Evolutionary conservation across 2,113 vertebrate genomes (phyloP).

Genomic region (Myrmecophaga tridactyla): DNA sequence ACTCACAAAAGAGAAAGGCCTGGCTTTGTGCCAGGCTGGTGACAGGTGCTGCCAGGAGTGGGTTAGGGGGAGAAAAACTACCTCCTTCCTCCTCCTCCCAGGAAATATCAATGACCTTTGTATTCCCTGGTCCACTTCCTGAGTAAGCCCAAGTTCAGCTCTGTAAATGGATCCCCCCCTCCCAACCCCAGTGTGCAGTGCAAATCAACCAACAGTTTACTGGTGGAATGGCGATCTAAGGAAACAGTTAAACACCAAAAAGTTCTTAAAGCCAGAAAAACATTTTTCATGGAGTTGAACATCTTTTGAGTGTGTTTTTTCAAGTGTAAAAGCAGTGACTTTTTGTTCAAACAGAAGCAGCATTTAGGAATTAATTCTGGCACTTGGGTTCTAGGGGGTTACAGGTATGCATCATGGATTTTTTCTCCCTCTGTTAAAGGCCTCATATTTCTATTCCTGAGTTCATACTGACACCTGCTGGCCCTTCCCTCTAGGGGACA

Average conservation of each 20-base stretch:
- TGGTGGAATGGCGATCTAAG: slow-evolving; percentile 64
- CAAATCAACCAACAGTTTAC: slow-evolving; percentile 53
- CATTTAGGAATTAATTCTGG: slow-evolving; percentile 73
- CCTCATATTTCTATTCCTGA: slow-evolving; percentile 82
- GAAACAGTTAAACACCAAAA: slow-evolving; percentile 56
- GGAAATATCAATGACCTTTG: background rate
- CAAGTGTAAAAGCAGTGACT: slow-evolving; percentile 75
- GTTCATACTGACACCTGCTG: slow-evolving; percentile 65
- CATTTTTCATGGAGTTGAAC: slow-evolving; percentile 66
- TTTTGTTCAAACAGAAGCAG: slow-evolving; percentile 74
- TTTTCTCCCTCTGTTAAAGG: slow-evolving; percentile 71
- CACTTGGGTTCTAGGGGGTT: slow-evolving; percentile 78
- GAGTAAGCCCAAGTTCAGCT: slow-evolving; percentile 62
- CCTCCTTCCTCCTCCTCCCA: background rate
- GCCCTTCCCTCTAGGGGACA: slow-evolving; percentile 24
- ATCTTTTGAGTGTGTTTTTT: slow-evolving; percentile 62
- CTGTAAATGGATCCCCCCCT: background rate
- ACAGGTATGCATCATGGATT: slow-evolving; percentile 54
- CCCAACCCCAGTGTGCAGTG: slow-evolving; percentile 62
- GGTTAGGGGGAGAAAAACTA: background rate
- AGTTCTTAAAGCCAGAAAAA: slow-evolving; percentile 71
- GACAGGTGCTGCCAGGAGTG: background rate
- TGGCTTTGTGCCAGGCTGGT: background rate
- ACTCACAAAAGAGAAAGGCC: background rate
- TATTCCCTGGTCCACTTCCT: slow-evolving; percentile 46